A percentile compares a stretch with the other conserved stretches of the same genome.
These are phyloP conservation scores for Todus mexicanus DNA, from an alignment of 2,797 vertebrate genomes.

Conservation along the genomic window DNA sequence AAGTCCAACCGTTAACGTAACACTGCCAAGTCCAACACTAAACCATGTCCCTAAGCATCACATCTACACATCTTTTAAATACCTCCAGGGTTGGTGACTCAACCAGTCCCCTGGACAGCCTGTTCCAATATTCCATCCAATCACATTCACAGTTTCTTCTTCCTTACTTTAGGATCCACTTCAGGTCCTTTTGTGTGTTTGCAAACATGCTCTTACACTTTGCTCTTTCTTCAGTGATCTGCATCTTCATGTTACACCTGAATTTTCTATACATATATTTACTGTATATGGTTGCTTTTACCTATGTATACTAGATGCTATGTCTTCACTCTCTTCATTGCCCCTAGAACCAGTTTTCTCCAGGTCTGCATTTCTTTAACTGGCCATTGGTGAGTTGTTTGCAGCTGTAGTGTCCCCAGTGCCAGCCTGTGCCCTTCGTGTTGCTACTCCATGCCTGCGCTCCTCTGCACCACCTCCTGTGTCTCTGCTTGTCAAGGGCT, in stretches of 20 bases:
- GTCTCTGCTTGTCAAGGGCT: background rate
- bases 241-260: background rate
- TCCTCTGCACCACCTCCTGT: background rate
- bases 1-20: background rate
- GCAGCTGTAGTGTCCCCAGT: background rate
- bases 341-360: background rate
- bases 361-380: background rate
- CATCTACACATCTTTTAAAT: background rate
- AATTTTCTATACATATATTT: background rate
- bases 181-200: background rate
- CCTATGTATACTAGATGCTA: background rate
- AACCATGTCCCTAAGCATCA: background rate
- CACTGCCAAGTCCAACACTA: background rate
- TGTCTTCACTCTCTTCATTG: background rate
- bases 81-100: background rate
- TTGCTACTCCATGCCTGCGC: fast-evolving
- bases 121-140: background rate
- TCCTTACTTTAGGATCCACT: background rate
- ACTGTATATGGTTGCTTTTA: background rate
- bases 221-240: background rate
- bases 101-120: background rate
- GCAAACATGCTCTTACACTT: background rate
- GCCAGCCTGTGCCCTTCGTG: fast-evolving
- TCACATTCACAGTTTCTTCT: background rate
- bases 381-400: background rate